These are phyloP conservation scores for Homarus gammarus DNA, from an alignment of 2,888 invertebrate genomes.

Conservation along the genomic window DNA sequence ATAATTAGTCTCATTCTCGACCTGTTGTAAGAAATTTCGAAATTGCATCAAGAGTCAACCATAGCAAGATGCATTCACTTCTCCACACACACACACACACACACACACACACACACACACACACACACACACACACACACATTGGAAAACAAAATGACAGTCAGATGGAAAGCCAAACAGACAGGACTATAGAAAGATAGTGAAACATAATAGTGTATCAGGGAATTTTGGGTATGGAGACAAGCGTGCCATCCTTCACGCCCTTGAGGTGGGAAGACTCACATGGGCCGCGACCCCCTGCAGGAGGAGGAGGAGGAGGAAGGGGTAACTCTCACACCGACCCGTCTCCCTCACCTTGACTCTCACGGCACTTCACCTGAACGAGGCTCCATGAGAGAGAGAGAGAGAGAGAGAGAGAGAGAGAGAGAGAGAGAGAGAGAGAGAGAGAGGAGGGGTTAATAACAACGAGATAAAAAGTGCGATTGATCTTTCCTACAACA, in stretches of 20 bases:
- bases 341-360: background rate
- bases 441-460: too few relatives aligned
- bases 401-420: background rate
- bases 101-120: constrained; percentile 13
- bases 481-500: too few relatives aligned
- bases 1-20: background rate
- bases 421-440: background rate
- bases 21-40: background rate
- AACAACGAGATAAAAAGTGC: too few relatives aligned
- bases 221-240: too few relatives aligned
- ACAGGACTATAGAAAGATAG: too few relatives aligned
- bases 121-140: constrained; percentile 13
- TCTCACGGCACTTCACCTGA: background rate
- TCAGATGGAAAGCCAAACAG: background rate
- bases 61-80: background rate
- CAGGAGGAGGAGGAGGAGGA: too few relatives aligned
- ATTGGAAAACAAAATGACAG: background rate
- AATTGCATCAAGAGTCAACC: background rate
- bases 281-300: too few relatives aligned
- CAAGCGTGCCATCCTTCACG: too few relatives aligned
- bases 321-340: background rate
- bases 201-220: too few relatives aligned
- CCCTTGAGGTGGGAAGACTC: too few relatives aligned
- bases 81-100: background rate
- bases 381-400: background rate